These are phyloP conservation scores for Drosophila tani DNA, from an alignment of 1,140 invertebrate species.

Conservation along the genomic window DNA sequence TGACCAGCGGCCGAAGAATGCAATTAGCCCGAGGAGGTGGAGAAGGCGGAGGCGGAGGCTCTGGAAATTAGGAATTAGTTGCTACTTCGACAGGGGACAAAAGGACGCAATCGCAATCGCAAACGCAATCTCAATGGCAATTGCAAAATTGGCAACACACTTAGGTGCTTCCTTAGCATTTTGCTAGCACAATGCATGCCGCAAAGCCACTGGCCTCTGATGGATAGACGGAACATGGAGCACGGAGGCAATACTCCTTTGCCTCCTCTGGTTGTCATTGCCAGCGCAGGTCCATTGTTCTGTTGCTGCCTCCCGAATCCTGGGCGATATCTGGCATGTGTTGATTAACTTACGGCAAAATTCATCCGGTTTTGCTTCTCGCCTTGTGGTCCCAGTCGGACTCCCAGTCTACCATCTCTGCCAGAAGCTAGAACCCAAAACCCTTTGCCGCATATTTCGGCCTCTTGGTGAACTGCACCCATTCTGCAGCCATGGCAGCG, in stretches of 20 bases:
- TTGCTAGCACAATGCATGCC: not conserved
- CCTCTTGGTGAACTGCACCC: not conserved
- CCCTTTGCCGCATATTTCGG: constrained; percentile 8
- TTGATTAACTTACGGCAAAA: constrained; percentile 9
- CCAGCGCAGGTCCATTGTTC: not conserved
- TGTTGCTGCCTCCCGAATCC: not conserved
- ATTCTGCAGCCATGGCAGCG: not conserved
- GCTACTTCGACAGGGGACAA: not conserved
- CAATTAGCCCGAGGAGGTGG: not conserved
- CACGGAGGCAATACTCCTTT: too few relatives aligned
- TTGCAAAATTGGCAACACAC: not conserved
- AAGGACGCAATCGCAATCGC: not conserved
- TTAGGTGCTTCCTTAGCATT: not conserved
- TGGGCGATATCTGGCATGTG: constrained; percentile 11
- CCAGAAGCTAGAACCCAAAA: too few relatives aligned
- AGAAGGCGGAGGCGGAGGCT: too few relatives aligned
- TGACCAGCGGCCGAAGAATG: not conserved
- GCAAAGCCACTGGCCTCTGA: constrained; percentile 1
- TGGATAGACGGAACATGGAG: not conserved
- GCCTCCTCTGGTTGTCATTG: not conserved
- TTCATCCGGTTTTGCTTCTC: not conserved
- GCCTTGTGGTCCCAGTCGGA: constrained; percentile 1
- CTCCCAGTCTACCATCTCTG: not conserved
- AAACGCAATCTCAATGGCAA: not conserved
- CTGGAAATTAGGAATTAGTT: not conserved